Percentiles rank a stretch among this genome's conserved stretches.
phyloP scores from a whole-genome alignment of 2,113 vertebrate species.

The human region DNA sequence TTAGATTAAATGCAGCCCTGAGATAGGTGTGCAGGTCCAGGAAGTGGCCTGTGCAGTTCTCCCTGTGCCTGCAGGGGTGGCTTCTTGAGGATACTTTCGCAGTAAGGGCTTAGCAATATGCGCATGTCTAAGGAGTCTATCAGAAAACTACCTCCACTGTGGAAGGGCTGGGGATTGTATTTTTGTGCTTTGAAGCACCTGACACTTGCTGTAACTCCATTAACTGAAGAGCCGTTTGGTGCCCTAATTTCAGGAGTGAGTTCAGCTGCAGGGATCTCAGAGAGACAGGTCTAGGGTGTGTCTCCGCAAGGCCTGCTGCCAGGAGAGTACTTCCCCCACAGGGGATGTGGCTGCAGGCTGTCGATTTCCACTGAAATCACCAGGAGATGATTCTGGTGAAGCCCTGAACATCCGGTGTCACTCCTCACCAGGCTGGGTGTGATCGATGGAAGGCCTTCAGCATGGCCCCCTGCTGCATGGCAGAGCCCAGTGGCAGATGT shows the following conservation, averaged over 20 bases:
- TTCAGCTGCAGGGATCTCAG: background rate
- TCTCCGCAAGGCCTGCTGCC: background rate
- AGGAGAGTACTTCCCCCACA: constrained; percentile 18
- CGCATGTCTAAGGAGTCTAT: rapidly evolving
- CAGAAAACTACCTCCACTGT: background rate
- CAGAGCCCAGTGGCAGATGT: background rate
- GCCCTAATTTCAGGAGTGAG: background rate
- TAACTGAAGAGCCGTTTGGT: background rate
- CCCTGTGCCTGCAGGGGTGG: background rate
- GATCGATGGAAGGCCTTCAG: background rate
- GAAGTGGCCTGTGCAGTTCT: no score
- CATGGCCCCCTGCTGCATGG: no score
- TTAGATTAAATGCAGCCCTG: no score
- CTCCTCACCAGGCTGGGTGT: background rate
- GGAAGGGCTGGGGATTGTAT: rapidly evolving
- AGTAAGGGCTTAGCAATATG: background rate
- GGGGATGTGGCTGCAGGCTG: constrained; percentile 55
- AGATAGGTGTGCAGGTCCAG: background rate
- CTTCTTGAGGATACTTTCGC: background rate
- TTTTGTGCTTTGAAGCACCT: background rate
- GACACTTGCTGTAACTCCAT: background rate
- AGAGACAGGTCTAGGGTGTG: background rate
- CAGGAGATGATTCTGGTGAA: background rate
- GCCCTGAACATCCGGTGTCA: background rate
- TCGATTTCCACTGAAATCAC: constrained; percentile 64